phyloP scores from a whole-genome alignment of 2,888 invertebrate species.

The Beris morrisii region DNA sequence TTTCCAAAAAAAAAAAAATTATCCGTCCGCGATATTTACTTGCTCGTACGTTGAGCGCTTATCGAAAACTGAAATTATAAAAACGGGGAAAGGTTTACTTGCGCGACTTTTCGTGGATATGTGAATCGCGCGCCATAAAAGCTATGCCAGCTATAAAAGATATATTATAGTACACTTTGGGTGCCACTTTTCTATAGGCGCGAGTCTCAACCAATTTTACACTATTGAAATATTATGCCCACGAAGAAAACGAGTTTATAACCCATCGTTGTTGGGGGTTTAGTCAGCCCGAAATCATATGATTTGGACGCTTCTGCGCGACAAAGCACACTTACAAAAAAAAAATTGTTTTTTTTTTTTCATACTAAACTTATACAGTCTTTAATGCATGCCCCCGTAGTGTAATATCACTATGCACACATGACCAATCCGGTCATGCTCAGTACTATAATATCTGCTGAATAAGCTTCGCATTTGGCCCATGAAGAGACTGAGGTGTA shows the following conservation, averaged over 20 bases:
- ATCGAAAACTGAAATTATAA: slow-evolving; percentile 29
- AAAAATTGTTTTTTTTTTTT: neutral
- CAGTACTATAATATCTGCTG: slow-evolving; percentile 12
- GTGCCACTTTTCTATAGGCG: no score
- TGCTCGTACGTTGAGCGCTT: slow-evolving; percentile 31
- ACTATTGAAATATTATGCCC: no score
- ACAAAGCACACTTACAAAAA: slow-evolving; percentile 16
- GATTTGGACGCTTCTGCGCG: slow-evolving; percentile 31
- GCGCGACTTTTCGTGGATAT: slow-evolving; percentile 15
- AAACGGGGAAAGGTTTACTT: slow-evolving; percentile 29
- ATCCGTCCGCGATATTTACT: slow-evolving; percentile 20
- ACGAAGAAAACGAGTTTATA: no score
- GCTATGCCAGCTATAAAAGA: no score
- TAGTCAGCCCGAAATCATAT: slow-evolving; percentile 25
- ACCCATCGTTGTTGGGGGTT: slow-evolving; percentile 1
- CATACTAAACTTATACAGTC: no score
- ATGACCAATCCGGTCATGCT: slow-evolving; percentile 25
- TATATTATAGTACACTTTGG: no score
- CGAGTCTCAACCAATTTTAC: no score
- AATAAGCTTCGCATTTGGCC: slow-evolving; percentile 15
- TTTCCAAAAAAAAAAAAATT: neutral
- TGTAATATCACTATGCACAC: neutral
- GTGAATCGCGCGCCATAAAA: slow-evolving; percentile 20
- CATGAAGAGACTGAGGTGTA: no score
- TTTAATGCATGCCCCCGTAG: neutral